phyloP scores from a whole-genome alignment of 2,888 invertebrate species.

The Anaspis maculata region DNA sequence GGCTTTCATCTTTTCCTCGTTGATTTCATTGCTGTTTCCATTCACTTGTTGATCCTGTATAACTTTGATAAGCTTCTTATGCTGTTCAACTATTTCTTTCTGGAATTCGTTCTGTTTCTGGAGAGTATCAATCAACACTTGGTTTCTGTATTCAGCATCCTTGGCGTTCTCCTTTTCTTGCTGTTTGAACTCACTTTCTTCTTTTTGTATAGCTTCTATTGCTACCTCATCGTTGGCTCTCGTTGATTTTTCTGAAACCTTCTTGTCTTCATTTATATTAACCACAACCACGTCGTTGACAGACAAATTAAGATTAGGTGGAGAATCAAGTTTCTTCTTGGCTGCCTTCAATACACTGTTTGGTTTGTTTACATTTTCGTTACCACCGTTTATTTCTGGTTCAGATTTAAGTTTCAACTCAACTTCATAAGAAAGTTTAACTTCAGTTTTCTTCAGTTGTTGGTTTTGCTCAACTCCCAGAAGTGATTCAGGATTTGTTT shows the following conservation, averaged over 20 bases:
- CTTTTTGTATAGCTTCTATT: conserved; percentile 40
- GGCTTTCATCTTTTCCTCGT: conserved; percentile 33
- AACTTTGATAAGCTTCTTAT: conserved; percentile 41
- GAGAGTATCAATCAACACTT: conserved; percentile 52
- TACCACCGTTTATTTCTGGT: background rate
- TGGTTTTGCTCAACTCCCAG: conserved; percentile 1
- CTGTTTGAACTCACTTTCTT: conserved; percentile 41
- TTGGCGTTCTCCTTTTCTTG: conserved; percentile 32
- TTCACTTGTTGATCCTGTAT: conserved; percentile 24
- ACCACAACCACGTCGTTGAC: too few relatives aligned
- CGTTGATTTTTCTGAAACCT: conserved; percentile 1
- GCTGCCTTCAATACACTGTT: background rate
- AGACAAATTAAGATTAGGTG: too few relatives aligned
- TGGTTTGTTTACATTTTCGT: conserved; percentile 3
- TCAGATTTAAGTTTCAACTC: conserved; percentile 2
- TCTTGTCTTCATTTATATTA: conserved; percentile 4
- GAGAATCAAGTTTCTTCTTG: background rate
- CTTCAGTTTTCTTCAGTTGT: conserved; percentile 1
- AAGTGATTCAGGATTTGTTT: too few relatives aligned
- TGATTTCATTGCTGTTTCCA: conserved; percentile 19
- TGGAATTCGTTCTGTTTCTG: conserved; percentile 62
- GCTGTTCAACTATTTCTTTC: conserved; percentile 58
- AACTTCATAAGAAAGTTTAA: background rate
- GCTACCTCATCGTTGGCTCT: conserved; percentile 44
- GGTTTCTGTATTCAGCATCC: conserved; percentile 25